phyloP scores from a whole-genome alignment of 2,888 invertebrate genomes.

The Teleogryllus oceanicus region DNA sequence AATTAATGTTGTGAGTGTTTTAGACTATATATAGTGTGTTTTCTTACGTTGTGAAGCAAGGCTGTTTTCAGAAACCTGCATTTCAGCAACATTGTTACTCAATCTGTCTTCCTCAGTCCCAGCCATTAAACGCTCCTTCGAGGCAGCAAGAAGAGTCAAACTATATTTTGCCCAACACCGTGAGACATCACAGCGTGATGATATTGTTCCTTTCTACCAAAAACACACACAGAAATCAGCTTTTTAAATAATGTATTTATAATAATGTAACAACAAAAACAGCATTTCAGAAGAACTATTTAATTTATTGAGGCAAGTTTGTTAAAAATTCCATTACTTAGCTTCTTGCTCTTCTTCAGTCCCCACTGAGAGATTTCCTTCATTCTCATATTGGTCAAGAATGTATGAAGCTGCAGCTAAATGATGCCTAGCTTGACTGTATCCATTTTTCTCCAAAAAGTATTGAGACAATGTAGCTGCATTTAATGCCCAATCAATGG shows the following conservation, averaged over 20 bases:
- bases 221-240: constrained; percentile 24
- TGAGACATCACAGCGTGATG: constrained; percentile 78
- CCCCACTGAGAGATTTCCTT: constrained; percentile 45
- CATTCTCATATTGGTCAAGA: constrained; percentile 61
- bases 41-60: constrained; percentile 46
- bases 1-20: too few species aligned
- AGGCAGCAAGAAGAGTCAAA: constrained; percentile 67
- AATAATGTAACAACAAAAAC: too few species aligned
- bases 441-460: constrained; percentile 74
- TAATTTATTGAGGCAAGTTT: background rate
- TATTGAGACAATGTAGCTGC: constrained; percentile 88
- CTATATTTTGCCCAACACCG: constrained; percentile 92
- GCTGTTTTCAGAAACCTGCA: constrained; percentile 46
- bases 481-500: constrained; percentile 87
- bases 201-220: constrained; percentile 59
- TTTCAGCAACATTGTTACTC: constrained; percentile 41
- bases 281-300: constrained; percentile 18
- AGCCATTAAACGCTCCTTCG: constrained; percentile 68
- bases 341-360: constrained; percentile 40
- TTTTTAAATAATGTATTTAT: background rate
- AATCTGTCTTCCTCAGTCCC: constrained; percentile 50
- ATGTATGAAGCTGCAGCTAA: constrained; percentile 73
- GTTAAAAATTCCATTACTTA: constrained; percentile 38
- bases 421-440: constrained; percentile 77
- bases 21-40: background rate